Evolutionary conservation across 1,140 invertebrate genomes (phyloP).

Genomic region (Drosophila triauraria): DNA sequence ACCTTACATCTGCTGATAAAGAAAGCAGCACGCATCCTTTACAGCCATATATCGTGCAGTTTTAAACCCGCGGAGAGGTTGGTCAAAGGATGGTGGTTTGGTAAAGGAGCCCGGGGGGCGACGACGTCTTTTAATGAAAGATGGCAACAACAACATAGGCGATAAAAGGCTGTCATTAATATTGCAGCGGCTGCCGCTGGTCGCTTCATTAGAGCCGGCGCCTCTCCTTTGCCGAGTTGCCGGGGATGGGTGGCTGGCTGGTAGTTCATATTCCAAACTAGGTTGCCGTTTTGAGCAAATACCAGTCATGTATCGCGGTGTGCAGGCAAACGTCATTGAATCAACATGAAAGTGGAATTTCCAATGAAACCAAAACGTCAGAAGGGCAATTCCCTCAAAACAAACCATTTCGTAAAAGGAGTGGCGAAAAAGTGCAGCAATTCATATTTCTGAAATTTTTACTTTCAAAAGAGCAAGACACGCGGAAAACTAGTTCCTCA

Average conservation of each 20-base stretch:
- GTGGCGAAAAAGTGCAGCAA: neutral
- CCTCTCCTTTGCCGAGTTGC: conserved; percentile 41
- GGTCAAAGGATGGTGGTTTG: conserved; percentile 2
- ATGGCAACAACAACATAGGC: conserved; percentile 72
- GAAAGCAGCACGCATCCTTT: conserved; percentile 49
- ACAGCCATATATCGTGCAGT: conserved; percentile 12
- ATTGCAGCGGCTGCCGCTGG: conserved; percentile 61
- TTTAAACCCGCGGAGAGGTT: conserved; percentile 13
- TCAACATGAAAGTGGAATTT: conserved; percentile 78
- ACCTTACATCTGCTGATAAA: conserved; percentile 81
- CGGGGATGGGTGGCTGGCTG: neutral
- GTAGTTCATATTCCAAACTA: conserved; percentile 49
- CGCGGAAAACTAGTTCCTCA: neutral
- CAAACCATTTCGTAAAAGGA: neutral
- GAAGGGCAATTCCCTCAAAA: conserved; percentile 24
- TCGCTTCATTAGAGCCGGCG: conserved; percentile 63
- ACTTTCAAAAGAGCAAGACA: neutral
- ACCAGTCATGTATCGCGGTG: conserved; percentile 30
- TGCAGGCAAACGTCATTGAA: conserved; percentile 64
- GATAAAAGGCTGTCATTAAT: conserved; percentile 82
- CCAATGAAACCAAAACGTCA: conserved; percentile 49
- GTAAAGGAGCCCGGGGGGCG: neutral
- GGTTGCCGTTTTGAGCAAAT: conserved; percentile 76
- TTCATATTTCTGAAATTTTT: neutral
- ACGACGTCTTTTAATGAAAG: conserved; percentile 72